These are phyloP conservation scores for Hydropotes inermis DNA, from an alignment of 2,113 vertebrate species.

Conservation along the genomic window DNA sequence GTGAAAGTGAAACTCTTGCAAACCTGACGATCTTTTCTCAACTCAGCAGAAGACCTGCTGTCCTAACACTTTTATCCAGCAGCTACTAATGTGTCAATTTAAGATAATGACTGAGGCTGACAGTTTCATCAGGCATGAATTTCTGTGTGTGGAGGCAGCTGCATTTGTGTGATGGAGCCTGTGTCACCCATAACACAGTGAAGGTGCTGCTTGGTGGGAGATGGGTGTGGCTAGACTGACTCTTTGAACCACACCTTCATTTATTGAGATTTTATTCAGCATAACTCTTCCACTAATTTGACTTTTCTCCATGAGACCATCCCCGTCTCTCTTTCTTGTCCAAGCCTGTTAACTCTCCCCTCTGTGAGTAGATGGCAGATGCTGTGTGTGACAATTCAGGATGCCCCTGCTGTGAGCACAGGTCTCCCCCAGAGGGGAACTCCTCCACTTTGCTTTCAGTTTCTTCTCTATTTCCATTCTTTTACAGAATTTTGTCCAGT, in stretches of 20 bases:
- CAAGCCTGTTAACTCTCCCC: no score
- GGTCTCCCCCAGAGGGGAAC: neutral
- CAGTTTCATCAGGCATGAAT: fast-evolving
- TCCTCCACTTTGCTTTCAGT: neutral
- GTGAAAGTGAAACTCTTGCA: neutral
- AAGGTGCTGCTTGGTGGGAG: fast-evolving
- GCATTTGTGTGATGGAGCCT: fast-evolving
- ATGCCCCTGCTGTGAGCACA: fast-evolving
- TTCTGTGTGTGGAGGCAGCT: fast-evolving
- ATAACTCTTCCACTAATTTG: neutral
- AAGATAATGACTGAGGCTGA: no score
- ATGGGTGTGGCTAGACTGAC: fast-evolving
- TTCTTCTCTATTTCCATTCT: neutral
- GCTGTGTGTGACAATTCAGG: fast-evolving
- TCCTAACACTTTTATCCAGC: neutral
- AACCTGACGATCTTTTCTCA: neutral
- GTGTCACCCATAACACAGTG: fast-evolving
- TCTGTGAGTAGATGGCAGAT: fast-evolving
- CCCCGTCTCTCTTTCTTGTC: fast-evolving
- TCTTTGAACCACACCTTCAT: fast-evolving
- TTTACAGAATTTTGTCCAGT: neutral
- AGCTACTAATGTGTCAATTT: neutral
- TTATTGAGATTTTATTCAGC: fast-evolving
- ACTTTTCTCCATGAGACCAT: fast-evolving
- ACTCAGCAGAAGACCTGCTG: neutral